A percentile compares a stretch with the other conserved stretches of the same genome.
phyloP scores from a whole-genome alignment of 2,797 vertebrate species.

The Sparus aurata region DNA sequence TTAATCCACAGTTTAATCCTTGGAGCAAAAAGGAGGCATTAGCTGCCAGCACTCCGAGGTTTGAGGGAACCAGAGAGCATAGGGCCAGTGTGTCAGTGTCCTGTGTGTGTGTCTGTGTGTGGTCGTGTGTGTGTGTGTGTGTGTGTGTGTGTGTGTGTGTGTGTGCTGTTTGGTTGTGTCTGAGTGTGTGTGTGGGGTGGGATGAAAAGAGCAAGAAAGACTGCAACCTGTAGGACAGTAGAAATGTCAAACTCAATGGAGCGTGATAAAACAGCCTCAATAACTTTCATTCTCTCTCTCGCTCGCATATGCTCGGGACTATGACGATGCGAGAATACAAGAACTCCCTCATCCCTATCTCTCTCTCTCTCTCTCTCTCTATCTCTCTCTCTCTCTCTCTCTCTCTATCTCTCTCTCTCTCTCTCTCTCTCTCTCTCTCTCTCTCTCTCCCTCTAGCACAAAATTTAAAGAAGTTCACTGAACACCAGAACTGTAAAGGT shows the following conservation, averaged over 20 bases:
- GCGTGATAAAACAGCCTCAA: constrained; percentile 27
- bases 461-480: neutral
- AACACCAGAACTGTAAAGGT: neutral
- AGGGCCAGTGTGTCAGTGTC: constrained; percentile 37
- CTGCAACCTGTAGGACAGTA: constrained; percentile 42
- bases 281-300: constrained; percentile 7
- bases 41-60: constrained; percentile 40
- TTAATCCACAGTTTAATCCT: constrained; percentile 74
- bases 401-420: no score
- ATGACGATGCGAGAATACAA: no score
- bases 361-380: neutral
- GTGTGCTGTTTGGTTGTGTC: neutral
- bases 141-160: constrained; percentile 12
- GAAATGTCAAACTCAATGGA: constrained; percentile 40
- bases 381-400: neutral
- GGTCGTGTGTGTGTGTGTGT: neutral
- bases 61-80: constrained; percentile 34
- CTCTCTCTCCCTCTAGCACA: neutral
- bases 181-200: no score
- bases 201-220: constrained; percentile 24
- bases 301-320: no score
- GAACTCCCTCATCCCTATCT: no score
- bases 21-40: constrained; percentile 44
- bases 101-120: neutral
- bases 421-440: neutral